A percentile compares a stretch with the other conserved stretches of the same genome.
Conservation (phyloP, 2,888 invertebrate species). For the Eilema caniola region DNA sequence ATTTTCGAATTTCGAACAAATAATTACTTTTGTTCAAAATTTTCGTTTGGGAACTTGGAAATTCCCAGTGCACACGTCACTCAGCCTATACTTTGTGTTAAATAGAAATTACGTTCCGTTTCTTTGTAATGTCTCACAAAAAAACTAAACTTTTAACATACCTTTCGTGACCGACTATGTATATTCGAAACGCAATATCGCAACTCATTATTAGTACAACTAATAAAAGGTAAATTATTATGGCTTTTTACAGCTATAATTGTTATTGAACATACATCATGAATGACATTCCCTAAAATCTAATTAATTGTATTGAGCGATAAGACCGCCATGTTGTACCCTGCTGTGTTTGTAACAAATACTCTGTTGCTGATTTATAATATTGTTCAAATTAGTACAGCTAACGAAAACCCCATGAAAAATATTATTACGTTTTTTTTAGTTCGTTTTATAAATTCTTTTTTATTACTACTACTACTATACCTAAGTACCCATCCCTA, state of each 20-base stretch:
- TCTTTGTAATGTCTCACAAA: conserved; percentile 22
- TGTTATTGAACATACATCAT: conserved; percentile 12
- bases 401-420: too few relatives aligned
- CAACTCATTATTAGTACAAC: conserved; percentile 8
- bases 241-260: conserved; percentile 2
- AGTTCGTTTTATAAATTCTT: too few relatives aligned
- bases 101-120: conserved; percentile 47
- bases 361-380: neutral
- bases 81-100: conserved; percentile 50
- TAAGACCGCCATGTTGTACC: neutral
- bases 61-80: conserved; percentile 60
- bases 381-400: neutral
- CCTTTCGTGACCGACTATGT: conserved; percentile 39
- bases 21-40: conserved; percentile 71
- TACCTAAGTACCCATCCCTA: too few relatives aligned
- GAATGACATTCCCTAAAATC: conserved; percentile 1
- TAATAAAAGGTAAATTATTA: conserved; percentile 4
- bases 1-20: conserved; percentile 70
- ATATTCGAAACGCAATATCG: conserved; percentile 26
- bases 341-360: conserved; percentile 1
- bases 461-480: too few relatives aligned
- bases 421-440: too few relatives aligned
- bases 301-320: conserved; percentile 1
- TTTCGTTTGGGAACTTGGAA: conserved; percentile 55
- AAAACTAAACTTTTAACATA: conserved; percentile 16